Percentiles rank a stretch among this genome's conserved stretches.
These are phyloP conservation scores for Ictidomys tridecemlineatus DNA, from an alignment of 2,113 vertebrate genomes.

Conservation along the genomic window DNA sequence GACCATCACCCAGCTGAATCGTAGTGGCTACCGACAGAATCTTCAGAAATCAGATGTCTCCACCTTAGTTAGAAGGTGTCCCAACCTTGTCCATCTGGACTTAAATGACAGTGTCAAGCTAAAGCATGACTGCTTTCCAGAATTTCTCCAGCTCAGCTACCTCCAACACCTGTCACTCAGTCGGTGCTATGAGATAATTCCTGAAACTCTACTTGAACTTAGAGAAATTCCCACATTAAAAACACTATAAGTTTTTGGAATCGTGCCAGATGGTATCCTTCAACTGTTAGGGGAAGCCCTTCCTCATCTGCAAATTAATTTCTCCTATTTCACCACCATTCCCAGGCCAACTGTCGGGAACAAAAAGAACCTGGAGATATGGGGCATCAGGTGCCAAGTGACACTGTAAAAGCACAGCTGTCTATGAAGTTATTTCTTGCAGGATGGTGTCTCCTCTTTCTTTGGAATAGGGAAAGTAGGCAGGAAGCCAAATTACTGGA, in stretches of 20 bases:
- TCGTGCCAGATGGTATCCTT: slow-evolving; percentile 91
- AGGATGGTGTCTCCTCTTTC: neutral
- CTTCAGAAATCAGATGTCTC: slow-evolving; percentile 92
- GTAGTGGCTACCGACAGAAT: slow-evolving; percentile 96
- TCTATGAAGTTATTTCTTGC: slow-evolving; percentile 60
- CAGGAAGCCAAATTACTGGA: slow-evolving; percentile 28
- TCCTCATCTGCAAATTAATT: slow-evolving; percentile 92
- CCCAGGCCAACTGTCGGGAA: slow-evolving; percentile 91
- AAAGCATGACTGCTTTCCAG: slow-evolving; percentile 91
- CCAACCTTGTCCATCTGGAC: slow-evolving; percentile 91
- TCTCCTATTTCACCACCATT: slow-evolving; percentile 90
- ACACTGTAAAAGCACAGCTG: slow-evolving; percentile 77
- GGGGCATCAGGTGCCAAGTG: slow-evolving; percentile 92
- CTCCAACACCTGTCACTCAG: slow-evolving; percentile 94
- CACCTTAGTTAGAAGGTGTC: slow-evolving; percentile 92
- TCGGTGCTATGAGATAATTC: slow-evolving; percentile 96
- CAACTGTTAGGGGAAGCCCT: slow-evolving; percentile 89
- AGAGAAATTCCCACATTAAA: slow-evolving; percentile 88
- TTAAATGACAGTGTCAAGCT: slow-evolving; percentile 96
- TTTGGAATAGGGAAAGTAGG: neutral
- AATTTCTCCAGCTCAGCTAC: slow-evolving; percentile 89
- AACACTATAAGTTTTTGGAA: slow-evolving; percentile 94
- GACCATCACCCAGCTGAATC: slow-evolving; percentile 91
- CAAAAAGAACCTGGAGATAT: slow-evolving; percentile 88
- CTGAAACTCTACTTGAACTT: slow-evolving; percentile 92